Base-by-base conservation (phyloP, 2,113 vertebrate genomes). In the Oreochromis spilurus region DNA sequence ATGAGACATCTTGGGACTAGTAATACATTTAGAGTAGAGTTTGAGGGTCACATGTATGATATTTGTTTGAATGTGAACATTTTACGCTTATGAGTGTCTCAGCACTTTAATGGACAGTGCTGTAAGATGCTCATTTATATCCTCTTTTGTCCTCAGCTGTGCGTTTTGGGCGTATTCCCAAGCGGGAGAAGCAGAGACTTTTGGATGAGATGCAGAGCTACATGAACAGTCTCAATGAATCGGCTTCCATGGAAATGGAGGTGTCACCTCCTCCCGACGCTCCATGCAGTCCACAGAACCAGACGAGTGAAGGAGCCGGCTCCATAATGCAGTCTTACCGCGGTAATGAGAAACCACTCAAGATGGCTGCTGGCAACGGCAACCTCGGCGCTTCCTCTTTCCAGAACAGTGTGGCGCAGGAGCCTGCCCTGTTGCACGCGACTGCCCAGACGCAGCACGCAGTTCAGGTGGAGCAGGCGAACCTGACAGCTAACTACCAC, bases 191-290 rank as follows among this genome's bases (percentile, higher is more conserved):
- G 89, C 96, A 97, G 92, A 94, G 96, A 21, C 94, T 97, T 1
- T 38, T 97, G 92, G 96, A 97, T 21, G 96, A 97, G 87, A 97
- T 97, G 95, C 96, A 96, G 94, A 97, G 95, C 91, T 96, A 96
- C 91, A 96, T 97, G 95, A 96, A 96, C 95, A 96, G 95, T 79
- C 95, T 96, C 58, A 96, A 94, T 3, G 95, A 96, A 84, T 93
- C 96, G 0, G 92, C 95, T 7, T 91, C 94, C 85, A 93, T 95
- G 91, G 96, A 96, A n/a, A 92, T 95, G 80, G 95, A 95, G 84
- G 84, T 91, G 79, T 94, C 94, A 1, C 82, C 94, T 19, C 84
- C 93, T 6, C 9, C 91, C 1, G 91, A 96, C 2, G 88, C 85
- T 67, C 91, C 94, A 17, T 81, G 93, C 91, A 95, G 94, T 87